Percentiles rank a stretch among this genome's conserved stretches.
phyloP scores from a whole-genome alignment of 2,113 vertebrate genomes.

The Pituophis catenifer region DNA sequence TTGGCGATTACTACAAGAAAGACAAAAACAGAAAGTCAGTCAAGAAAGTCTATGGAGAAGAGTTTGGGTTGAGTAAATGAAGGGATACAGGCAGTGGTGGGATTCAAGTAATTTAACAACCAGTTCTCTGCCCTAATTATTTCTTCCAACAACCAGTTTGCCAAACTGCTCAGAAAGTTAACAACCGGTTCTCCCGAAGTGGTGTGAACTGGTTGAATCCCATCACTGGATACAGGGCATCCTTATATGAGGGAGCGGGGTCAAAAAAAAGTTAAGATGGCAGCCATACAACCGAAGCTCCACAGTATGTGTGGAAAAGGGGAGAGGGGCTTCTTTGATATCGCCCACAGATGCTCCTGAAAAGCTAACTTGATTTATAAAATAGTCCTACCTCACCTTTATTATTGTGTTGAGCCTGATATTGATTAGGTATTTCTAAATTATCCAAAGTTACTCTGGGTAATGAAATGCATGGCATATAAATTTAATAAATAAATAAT shows the following conservation, averaged over 20 bases:
- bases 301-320: neutral
- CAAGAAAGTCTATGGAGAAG: neutral
- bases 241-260: neutral
- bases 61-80: neutral
- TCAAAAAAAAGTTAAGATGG: neutral
- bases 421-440: neutral
- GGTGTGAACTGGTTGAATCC: no score
- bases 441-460: neutral
- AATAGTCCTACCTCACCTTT: neutral
- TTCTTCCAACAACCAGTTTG: no score
- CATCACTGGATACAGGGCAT: neutral
- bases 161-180: no score
- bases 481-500: neutral
- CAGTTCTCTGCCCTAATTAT: no score
- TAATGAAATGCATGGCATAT: neutral
- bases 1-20: neutral
- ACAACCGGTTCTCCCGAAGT: no score
- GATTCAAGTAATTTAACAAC: no score
- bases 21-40: neutral
- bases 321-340: neutral
- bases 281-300: neutral
- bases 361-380: neutral
- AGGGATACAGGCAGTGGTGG: neutral
- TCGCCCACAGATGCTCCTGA: neutral
- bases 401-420: neutral